Base-by-base conservation (phyloP, 1,140 invertebrate species). In the Trachymyrmex cornetzi region DNA sequence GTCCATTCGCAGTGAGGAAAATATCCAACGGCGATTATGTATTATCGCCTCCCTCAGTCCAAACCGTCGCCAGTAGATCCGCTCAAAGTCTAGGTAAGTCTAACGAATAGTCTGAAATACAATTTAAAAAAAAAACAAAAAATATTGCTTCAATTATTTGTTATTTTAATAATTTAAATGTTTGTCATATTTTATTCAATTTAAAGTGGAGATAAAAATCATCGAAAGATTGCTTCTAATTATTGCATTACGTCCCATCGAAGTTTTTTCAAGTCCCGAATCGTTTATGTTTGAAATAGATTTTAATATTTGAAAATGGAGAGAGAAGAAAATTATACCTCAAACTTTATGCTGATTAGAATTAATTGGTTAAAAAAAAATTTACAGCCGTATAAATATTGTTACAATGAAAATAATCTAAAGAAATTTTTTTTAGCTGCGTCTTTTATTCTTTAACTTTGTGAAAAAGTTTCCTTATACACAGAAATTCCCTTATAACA, bases 1-100 rank as follows among this genome's bases (percentile, higher is more conserved):
- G 34, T 11, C 19, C 22, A 7, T 24, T 34, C 34, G 44, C 11
- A 7, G 67, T 16, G 57, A 81, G 64, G 50, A 85, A 79, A 88
- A 79, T 55, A 71, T n/a, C 27, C 22, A 85, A 74, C 11, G 57
- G 64, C 48, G 82, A 67, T 53, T 88, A 90, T 77, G 86, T 86
- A 0, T 22, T 72, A 1, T 71, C 87, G 5, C 84, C 90, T 3
- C 84, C 88, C 3, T 88, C 87, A 7, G 77, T 91, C 4, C 89
- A 91, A 27, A 91, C 88, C 7, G 85, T 57, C 12, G 44, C 27
- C 2, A 7, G 55, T 12, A 88, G 44, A 12, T 11, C 82, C 11
- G 48, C 6, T 50, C 85, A 87, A 27, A 86, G 55, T 79, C 27
- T 72, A 27, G 61, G 84, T 86, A 22, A 64, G 75, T 55, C 9